Base-by-base conservation (phyloP, 2,888 invertebrate genomes). In the Ornithoptera alexandrae region DNA sequence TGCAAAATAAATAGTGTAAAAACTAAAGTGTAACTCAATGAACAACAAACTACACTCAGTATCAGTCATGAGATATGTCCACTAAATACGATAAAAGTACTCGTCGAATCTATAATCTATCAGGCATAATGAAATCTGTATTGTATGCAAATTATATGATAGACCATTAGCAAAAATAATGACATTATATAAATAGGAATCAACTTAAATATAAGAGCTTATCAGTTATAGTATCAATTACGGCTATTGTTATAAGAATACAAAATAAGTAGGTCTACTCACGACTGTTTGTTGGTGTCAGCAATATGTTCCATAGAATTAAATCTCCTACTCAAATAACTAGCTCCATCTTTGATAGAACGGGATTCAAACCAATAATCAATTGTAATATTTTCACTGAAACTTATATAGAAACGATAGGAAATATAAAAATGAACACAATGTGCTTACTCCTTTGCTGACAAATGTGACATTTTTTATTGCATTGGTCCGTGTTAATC, bases 91-190 rank as follows among this genome's bases (percentile, higher is more conserved):
- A 70, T 71, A 64, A 71, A 62, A 53, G 61, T 69, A 62, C 68
- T 62, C 12, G 17, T 67, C 22, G 60, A 61, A 67, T 57, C 67
- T 72, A 72, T 78, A 77, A 79, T 77, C 77, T 81, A 82, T 75
- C 83, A 85, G 81, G 83, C 85, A 79, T 76, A 80, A 81, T 79
- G 78, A 81, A 78, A 83, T 79, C 78, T 81, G 80, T 78, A 90
- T 89, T 90, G 87, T 89, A 91, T 90, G 90, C 90, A 88, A 92
- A 92, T 90, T 67, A 87, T 83, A 86, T 79, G 74, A 81, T 81
- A 80, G 81, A 84, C 82, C 83, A 85, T 82, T 86, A 86, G 86
- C 85, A 76, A 83, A 83, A 85, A 81, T 83, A 82, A 84, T 81
- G 80, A 81, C 81, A 75, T 77, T 81, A 81, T 79, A 80, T 81